phyloP scores from a whole-genome alignment of 2,888 invertebrate genomes.

The Orgyia antiqua region DNA sequence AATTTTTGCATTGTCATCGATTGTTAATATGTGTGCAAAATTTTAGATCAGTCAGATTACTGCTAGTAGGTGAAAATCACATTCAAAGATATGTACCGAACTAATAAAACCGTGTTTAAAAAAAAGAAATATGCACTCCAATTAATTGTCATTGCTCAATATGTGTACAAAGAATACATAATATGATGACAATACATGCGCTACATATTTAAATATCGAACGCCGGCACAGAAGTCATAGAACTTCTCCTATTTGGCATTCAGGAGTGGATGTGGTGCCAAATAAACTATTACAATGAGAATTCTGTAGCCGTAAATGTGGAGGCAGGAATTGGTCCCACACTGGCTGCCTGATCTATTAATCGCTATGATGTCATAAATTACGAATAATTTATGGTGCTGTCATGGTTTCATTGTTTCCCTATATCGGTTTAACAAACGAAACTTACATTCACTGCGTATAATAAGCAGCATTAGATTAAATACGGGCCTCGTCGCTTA shows the following conservation, averaged over 20 bases:
- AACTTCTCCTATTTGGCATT: conserved; percentile 71
- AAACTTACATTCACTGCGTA: not conserved
- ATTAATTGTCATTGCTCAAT: conserved; percentile 34
- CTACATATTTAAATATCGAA: conserved; percentile 37
- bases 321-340: conserved; percentile 55
- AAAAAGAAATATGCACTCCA: conserved; percentile 23
- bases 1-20: too few relatives aligned
- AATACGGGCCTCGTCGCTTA: too few relatives aligned
- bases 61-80: too few relatives aligned
- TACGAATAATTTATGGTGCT: conserved; percentile 26
- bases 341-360: conserved; percentile 61
- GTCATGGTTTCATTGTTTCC: conserved; percentile 10
- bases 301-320: conserved; percentile 47
- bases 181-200: conserved; percentile 25
- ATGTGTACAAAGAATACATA: conserved; percentile 29
- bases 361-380: conserved; percentile 50
- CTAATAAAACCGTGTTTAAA: too few relatives aligned
- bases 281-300: conserved; percentile 71
- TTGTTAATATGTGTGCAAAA: too few relatives aligned
- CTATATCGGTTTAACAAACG: conserved; percentile 3
- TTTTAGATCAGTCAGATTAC: too few relatives aligned
- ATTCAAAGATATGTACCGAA: too few relatives aligned
- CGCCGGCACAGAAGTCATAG: conserved; percentile 46
- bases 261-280: conserved; percentile 57
- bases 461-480: too few relatives aligned